Conservation (phyloP, 2,113 vertebrate species). For the Thunnus thynnus region DNA sequence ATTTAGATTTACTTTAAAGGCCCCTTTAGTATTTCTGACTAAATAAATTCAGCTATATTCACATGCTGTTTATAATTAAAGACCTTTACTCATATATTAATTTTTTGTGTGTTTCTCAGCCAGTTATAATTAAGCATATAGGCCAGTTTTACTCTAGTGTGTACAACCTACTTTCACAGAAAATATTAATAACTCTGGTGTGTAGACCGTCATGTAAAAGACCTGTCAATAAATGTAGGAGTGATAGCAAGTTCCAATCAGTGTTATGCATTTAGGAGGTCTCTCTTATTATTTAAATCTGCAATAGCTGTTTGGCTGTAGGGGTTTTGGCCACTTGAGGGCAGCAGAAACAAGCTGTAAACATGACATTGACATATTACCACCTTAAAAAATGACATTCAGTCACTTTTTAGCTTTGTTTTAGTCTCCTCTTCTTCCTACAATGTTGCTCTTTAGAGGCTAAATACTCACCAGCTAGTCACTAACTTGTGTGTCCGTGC, state of each 20-base stretch:
- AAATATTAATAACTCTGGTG: neutral
- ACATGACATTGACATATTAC: too few relatives aligned
- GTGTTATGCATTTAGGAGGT: too few relatives aligned
- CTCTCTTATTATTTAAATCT: too few relatives aligned
- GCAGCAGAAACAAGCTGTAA: too few relatives aligned
- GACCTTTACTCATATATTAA: neutral
- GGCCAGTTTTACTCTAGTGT: neutral
- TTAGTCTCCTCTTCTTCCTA: too few relatives aligned
- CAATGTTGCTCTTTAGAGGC: too few relatives aligned
- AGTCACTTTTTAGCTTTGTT: too few relatives aligned
- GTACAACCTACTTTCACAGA: neutral
- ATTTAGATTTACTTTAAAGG: constrained; percentile 43
- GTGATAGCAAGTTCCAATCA: neutral
- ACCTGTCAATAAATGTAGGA: too few relatives aligned
- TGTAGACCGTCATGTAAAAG: too few relatives aligned
- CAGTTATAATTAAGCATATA: neutral
- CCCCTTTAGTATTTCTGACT: neutral
- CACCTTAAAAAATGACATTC: too few relatives aligned
- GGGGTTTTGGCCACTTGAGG: too few relatives aligned
- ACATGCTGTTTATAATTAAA: neutral
- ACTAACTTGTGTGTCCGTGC: neutral
- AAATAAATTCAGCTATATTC: constrained; percentile 6
- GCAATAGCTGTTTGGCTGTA: too few relatives aligned
- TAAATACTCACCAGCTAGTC: neutral
- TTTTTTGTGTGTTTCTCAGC: neutral